Percentiles rank a stretch among this genome's conserved stretches.
Evolutionary conservation across 1,140 invertebrate species (phyloP).

Genomic region (Heliconius hewitsoni): DNA sequence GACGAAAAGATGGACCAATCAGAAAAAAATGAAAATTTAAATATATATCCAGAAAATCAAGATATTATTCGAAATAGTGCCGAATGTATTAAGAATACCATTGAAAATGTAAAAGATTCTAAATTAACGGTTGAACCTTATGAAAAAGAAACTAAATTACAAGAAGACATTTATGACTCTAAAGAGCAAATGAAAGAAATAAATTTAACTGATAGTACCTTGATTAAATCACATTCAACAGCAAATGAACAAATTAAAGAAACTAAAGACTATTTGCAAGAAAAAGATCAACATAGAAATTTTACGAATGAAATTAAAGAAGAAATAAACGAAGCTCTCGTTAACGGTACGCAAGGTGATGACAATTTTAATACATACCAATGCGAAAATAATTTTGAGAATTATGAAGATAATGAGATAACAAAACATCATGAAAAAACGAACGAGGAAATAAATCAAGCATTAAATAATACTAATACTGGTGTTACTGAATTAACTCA

Average conservation of each 20-base stretch:
- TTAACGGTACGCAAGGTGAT: neutral
- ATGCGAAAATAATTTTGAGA: neutral
- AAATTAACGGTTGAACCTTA: neutral
- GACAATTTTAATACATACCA: neutral
- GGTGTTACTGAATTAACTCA: neutral
- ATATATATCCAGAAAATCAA: neutral
- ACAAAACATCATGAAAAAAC: neutral
- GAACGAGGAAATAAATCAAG: neutral
- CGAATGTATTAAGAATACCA: neutral
- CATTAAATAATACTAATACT: neutral
- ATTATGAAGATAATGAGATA: neutral
- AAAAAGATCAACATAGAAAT: neutral
- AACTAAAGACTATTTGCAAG: constrained; percentile 6
- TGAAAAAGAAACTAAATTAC: neutral
- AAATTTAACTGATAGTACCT: neutral
- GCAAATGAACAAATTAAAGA: neutral
- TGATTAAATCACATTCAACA: neutral
- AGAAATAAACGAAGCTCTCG: neutral
- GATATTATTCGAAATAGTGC: neutral
- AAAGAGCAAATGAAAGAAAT: neutral
- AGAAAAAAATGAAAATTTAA: neutral
- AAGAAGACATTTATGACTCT: neutral
- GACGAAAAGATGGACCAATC: neutral
- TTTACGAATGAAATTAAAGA: neutral
- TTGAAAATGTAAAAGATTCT: neutral